Percentiles rank a stretch among this genome's conserved stretches.
phyloP scores from a whole-genome alignment of 30 jellyfish, hydroid and myxozoan genomes.

The Mastigias papua region DNA sequence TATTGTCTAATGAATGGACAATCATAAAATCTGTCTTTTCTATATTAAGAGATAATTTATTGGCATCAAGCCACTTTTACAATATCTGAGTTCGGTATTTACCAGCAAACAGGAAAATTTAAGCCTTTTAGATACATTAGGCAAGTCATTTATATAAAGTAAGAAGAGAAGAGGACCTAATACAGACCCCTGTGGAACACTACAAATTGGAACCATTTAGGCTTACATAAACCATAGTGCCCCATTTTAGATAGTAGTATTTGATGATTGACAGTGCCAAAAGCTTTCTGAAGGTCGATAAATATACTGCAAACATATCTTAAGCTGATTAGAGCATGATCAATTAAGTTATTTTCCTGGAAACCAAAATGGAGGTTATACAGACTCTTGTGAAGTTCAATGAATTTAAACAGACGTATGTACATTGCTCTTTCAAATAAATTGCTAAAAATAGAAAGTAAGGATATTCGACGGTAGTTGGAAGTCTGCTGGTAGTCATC shows the following conservation, averaged over 20 bases:
- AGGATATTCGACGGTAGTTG: conserved; percentile 53
- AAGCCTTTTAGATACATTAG: conserved; percentile 44
- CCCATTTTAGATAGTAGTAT: conserved; percentile 25
- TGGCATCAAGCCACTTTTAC: conserved; percentile 35
- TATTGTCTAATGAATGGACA: not conserved
- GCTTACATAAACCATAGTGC: conserved; percentile 32
- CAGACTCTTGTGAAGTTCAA: conserved; percentile 9
- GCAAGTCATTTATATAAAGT: conserved; percentile 45
- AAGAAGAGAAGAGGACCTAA: conserved; percentile 61
- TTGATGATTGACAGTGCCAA: conserved; percentile 20
- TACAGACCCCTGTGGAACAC: conserved; percentile 33
- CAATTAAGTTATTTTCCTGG: not conserved
- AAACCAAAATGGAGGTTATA: conserved; percentile 14
- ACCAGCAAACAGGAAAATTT: conserved; percentile 44
- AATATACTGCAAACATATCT: conserved; percentile 31
- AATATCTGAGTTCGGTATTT: conserved; percentile 29
- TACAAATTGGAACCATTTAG: conserved; percentile 22
- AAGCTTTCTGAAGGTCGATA: conserved; percentile 41
- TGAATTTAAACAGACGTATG: conserved; percentile 47
- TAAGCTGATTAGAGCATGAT: conserved; percentile 18
- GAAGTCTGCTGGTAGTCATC: conserved; percentile 4
- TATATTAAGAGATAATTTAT: not conserved
- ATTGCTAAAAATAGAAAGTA: conserved; percentile 40
- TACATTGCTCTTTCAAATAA: conserved; percentile 42
- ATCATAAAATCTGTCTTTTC: not conserved